Evolutionary conservation across 2,797 vertebrate species (phyloP).

Genomic region (Lutjanus argentimaculatus): DNA sequence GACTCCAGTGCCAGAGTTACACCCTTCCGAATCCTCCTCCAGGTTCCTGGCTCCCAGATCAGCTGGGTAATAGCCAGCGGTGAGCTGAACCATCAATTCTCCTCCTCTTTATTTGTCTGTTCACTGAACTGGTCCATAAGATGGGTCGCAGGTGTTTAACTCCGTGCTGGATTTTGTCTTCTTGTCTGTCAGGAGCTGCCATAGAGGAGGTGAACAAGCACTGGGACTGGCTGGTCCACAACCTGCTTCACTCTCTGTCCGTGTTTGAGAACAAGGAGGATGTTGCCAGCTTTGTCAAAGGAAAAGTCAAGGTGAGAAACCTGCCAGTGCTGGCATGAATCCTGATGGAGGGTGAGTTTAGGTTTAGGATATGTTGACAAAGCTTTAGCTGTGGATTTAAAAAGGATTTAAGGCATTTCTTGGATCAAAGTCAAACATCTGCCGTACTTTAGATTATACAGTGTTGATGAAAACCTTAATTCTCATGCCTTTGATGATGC

Average conservation of each 20-base stretch:
- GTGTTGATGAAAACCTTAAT: neutral
- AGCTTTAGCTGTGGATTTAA: neutral
- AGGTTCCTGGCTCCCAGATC: conserved; percentile 93
- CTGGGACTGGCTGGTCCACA: conserved; percentile 97
- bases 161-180: neutral
- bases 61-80: conserved; percentile 97
- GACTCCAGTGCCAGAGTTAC: conserved; percentile 95
- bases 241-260: conserved; percentile 94
- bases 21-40: conserved; percentile 95
- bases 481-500: neutral
- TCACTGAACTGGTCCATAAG: neutral
- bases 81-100: conserved; percentile 65
- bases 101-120: neutral
- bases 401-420: neutral
- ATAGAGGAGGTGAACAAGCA: conserved; percentile 94
- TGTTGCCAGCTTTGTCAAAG: conserved; percentile 93
- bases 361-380: neutral
- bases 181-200: conserved; percentile 88
- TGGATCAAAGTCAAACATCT: neutral
- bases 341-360: neutral
- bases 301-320: conserved; percentile 93
- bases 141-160: neutral
- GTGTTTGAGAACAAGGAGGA: conserved; percentile 99
- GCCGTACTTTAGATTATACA: neutral
- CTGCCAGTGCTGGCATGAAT: neutral